Base-by-base conservation (phyloP, 2,888 invertebrate species). In the Agrotis ipsilon region DNA sequence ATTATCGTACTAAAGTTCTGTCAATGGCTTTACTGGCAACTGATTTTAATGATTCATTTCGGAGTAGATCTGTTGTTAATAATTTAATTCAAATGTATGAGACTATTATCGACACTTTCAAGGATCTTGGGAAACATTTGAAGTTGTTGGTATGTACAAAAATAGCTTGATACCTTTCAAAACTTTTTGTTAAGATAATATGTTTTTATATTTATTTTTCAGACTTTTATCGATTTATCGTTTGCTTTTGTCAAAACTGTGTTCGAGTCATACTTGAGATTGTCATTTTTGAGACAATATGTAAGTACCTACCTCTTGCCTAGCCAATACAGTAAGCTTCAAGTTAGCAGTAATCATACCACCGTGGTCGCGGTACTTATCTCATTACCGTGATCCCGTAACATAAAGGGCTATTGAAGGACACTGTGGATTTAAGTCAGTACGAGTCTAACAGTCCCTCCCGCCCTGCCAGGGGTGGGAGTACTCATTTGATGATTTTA, bases 31-130 rank as follows among this genome's bases (percentile, higher is more conserved):
- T 67, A 27, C 3, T 13, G 18, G 1, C 21, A 13, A 58, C 49
- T 0, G 39, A 58, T 13, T 27, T 52, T 9, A 57, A 67, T 5
- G 27, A 57, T 32, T 24, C n/a, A 3, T 2, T 19, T 16, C 43
- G 55, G 5, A 61, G 49, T 32, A 71, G 49, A 61, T 57, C 9
- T 6, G 49, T 32, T 27, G n/a, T 61, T 5, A 51, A 32, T 0
- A 57, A 57, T 6, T 51, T 61, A 4, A 32, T 67, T 14, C 61
- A 51, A 13, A 71, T 67, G 55, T 66, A 66, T 16, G 66, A 66
- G 45, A 57, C n/a, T 3, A n/a, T 51, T 11, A n/a, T 57, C 14
- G 55, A 57, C 3, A 43, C 18, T 21, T 43, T 71, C 11, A 43
- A 21, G 19, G 16, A 27, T 18, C 7, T 66, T 51, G 27, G 19